Conservation (phyloP, 2,113 vertebrate species). For the Stigmatopora nigra region DNA sequence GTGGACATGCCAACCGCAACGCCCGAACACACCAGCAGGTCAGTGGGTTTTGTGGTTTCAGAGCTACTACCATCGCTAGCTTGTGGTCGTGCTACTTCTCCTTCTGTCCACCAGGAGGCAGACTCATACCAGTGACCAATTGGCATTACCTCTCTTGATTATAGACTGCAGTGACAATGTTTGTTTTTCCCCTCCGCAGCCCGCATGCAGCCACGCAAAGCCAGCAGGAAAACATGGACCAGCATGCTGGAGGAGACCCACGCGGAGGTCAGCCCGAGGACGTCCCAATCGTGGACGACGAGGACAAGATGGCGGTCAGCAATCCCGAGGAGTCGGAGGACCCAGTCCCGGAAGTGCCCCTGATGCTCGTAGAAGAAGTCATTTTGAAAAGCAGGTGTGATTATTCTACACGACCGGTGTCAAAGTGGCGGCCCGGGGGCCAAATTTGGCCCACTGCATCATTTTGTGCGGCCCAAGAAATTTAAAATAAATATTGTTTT, state of each 20-base stretch:
- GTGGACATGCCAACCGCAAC: conserved; percentile 24
- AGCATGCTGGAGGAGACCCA: conserved; percentile 16
- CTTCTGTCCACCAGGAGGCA: conserved; percentile 49
- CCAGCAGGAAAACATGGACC: conserved; percentile 21
- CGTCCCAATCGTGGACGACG: neutral
- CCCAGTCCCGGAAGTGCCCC: conserved; percentile 13
- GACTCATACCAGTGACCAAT: neutral
- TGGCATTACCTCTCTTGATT: neutral
- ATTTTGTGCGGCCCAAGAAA: too few relatives aligned
- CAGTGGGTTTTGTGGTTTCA: conserved; percentile 37
- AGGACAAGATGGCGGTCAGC: neutral
- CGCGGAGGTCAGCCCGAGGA: conserved; percentile 3
- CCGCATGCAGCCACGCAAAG: conserved; percentile 8
- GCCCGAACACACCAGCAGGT: conserved; percentile 40
- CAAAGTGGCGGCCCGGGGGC: too few relatives aligned
- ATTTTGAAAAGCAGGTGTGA: conserved; percentile 42
- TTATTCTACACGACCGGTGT: neutral
- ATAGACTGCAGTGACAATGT: neutral
- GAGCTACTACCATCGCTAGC: conserved; percentile 8
- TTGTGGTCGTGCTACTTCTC: conserved; percentile 4
- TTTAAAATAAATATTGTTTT: too few relatives aligned
- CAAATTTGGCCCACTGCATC: too few relatives aligned
- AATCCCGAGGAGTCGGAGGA: conserved; percentile 12
- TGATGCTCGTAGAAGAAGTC: neutral
- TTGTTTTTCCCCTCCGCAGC: conserved; percentile 2